These are phyloP conservation scores for Gerris lacustris DNA, from an alignment of 2,888 invertebrate species.

Conservation along the genomic window DNA sequence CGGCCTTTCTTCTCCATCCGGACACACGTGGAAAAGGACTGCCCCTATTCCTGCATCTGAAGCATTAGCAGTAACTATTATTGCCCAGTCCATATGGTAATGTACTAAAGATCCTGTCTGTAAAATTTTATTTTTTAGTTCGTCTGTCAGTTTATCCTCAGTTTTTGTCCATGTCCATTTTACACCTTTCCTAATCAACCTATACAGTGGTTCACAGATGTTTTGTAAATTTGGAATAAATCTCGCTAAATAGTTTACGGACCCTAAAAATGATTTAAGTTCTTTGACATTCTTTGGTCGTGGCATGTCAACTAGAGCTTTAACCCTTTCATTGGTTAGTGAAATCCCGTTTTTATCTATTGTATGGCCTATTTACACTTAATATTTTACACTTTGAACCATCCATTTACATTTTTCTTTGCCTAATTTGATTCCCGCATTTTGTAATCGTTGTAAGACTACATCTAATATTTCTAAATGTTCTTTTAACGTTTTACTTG, in stretches of 20 bases:
- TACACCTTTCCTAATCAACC: conserved; percentile 15
- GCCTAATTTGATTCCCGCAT: conserved; percentile 6
- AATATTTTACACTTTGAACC: no score
- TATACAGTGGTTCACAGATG: conserved; percentile 14
- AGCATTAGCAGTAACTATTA: conserved; percentile 18
- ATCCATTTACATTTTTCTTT: conserved; percentile 14
- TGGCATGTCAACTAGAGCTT: conserved; percentile 16
- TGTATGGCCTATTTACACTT: conserved; percentile 16
- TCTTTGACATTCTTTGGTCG: conserved; percentile 15
- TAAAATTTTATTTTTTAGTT: conserved; percentile 14
- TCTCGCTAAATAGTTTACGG: conserved; percentile 20
- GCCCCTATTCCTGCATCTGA: conserved; percentile 18
- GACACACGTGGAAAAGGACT: conserved; percentile 16
- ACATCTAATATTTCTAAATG: conserved; percentile 6
- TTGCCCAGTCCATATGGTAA: no score
- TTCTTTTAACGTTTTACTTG: not conserved
- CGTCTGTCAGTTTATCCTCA: conserved; percentile 10
- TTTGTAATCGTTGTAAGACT: conserved; percentile 5
- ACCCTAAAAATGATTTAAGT: conserved; percentile 20
- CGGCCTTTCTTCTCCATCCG: conserved; percentile 14
- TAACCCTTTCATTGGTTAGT: conserved; percentile 2
- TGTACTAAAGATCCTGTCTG: conserved; percentile 12
- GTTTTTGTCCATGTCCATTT: conserved; percentile 20
- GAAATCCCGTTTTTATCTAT: conserved; percentile 12
- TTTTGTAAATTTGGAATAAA: conserved; percentile 19